A percentile compares a stretch with the other conserved stretches of the same genome.
phyloP scores from a whole-genome alignment of 2,888 invertebrate species.

The Drosophila kambysellisi region DNA sequence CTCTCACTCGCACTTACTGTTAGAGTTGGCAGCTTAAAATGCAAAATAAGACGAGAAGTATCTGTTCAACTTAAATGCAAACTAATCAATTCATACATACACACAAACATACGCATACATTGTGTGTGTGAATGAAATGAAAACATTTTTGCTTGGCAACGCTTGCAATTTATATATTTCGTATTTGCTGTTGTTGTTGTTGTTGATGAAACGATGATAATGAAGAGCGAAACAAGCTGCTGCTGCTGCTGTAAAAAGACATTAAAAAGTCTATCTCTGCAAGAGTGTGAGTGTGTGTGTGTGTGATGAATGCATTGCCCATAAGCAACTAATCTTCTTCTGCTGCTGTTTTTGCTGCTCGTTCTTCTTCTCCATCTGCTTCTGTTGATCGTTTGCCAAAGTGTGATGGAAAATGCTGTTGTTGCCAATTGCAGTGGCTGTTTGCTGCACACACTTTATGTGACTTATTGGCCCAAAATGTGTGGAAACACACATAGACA shows the following conservation, averaged over 20 bases:
- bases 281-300: neutral
- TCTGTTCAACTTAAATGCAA: constrained; percentile 36
- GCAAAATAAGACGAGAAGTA: constrained; percentile 17
- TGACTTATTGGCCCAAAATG: constrained; percentile 76
- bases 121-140: constrained; percentile 21
- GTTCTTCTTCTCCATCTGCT: constrained; percentile 17
- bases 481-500: constrained; percentile 32
- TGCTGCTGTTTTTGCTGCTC: constrained; percentile 15
- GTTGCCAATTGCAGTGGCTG: constrained; percentile 71
- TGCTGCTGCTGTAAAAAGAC: constrained; percentile 56
- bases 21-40: constrained; percentile 35
- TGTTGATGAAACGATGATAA: constrained; percentile 54
- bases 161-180: constrained; percentile 36
- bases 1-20: neutral
- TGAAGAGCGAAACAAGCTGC: constrained; percentile 38
- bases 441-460: constrained; percentile 46
- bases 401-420: constrained; percentile 68
- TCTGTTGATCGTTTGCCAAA: constrained; percentile 66
- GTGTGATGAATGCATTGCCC: constrained; percentile 58
- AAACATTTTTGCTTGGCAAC: constrained; percentile 40
- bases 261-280: constrained; percentile 73
- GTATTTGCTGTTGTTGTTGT: constrained; percentile 24
- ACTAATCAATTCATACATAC: constrained; percentile 39
- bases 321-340: constrained; percentile 40
- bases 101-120: neutral